Percentiles rank a stretch among this genome's conserved stretches.
phyloP scores from a whole-genome alignment of 2,797 vertebrate species.

The Takifugu ocellatus region DNA sequence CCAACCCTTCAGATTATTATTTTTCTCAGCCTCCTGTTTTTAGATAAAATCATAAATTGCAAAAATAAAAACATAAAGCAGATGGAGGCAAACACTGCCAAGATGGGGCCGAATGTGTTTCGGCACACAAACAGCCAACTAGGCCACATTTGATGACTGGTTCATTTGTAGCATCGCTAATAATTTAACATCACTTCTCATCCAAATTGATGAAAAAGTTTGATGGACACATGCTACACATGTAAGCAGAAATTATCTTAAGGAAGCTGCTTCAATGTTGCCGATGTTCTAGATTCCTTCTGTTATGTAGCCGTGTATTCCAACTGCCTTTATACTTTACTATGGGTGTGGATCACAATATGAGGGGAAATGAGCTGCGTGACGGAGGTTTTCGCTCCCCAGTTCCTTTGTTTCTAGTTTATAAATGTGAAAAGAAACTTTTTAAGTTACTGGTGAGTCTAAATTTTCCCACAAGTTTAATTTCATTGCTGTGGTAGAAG shows the following conservation, averaged over 20 bases:
- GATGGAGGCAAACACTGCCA: constrained; percentile 49
- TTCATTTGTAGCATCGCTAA: constrained; percentile 22
- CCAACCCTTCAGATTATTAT: constrained; percentile 40
- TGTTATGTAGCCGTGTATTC: no score
- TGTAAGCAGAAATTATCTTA: not conserved
- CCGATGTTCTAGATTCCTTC: no score
- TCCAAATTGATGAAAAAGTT: constrained; percentile 18
- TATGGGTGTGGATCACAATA: no score
- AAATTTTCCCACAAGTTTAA: constrained; percentile 21
- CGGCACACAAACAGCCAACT: constrained; percentile 41
- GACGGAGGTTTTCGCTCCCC: no score
- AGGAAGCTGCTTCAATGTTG: no score
- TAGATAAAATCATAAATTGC: constrained; percentile 48
- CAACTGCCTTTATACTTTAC: no score
- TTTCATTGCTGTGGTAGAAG: constrained; percentile 34
- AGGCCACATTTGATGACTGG: constrained; percentile 34
- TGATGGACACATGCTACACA: constrained; percentile 17
- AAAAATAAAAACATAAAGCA: constrained; percentile 36
- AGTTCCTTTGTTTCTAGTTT: no score
- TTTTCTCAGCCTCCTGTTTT: constrained; percentile 50
- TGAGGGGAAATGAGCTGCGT: no score
- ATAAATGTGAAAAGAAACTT: no score
- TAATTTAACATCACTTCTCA: constrained; percentile 18
- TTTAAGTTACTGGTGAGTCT: no score
- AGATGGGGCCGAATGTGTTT: constrained; percentile 32